A percentile compares a stretch with the other conserved stretches of the same genome.
Conservation (phyloP, 1,140 invertebrate genomes). For the Tetragnatha versicolor region DNA sequence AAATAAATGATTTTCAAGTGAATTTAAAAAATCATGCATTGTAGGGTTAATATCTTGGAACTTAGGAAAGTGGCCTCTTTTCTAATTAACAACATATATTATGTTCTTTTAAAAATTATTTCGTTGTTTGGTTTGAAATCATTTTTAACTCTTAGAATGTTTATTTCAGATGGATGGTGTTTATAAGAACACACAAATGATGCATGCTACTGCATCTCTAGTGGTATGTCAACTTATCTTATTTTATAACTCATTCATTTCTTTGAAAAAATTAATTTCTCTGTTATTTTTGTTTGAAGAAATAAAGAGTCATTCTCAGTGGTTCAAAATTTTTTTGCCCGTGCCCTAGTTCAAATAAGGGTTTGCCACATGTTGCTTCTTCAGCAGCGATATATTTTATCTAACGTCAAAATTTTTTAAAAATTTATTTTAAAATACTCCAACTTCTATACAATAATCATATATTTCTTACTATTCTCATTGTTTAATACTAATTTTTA, state of each 20-base stretch:
- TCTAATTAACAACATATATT: too few relatives aligned
- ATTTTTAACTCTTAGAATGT: too few relatives aligned
- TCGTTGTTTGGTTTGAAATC: too few relatives aligned
- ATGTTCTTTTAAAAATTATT: too few relatives aligned
- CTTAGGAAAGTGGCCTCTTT: too few relatives aligned
- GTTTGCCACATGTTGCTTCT: background rate
- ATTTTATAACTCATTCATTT: constrained; percentile 72
- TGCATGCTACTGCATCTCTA: constrained; percentile 82
- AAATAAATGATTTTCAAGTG: too few relatives aligned
- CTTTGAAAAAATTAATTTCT: constrained; percentile 69
- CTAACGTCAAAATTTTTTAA: background rate
- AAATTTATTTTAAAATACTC: background rate
- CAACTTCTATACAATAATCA: background rate
- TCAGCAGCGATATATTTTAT: background rate
- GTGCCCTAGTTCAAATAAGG: background rate
- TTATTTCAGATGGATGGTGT: constrained; percentile 74
- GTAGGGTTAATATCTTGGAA: too few relatives aligned
- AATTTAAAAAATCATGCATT: too few relatives aligned
- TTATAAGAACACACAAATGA: constrained; percentile 85
- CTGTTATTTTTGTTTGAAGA: background rate
- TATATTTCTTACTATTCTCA: background rate
- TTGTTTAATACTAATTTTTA: constrained; percentile 21
- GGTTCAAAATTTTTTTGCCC: background rate
- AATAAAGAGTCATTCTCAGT: background rate
- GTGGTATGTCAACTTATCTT: constrained; percentile 80